Evolutionary conservation across 2,797 vertebrate genomes (phyloP).

Genomic region (Ataeniobius toweri): DNA sequence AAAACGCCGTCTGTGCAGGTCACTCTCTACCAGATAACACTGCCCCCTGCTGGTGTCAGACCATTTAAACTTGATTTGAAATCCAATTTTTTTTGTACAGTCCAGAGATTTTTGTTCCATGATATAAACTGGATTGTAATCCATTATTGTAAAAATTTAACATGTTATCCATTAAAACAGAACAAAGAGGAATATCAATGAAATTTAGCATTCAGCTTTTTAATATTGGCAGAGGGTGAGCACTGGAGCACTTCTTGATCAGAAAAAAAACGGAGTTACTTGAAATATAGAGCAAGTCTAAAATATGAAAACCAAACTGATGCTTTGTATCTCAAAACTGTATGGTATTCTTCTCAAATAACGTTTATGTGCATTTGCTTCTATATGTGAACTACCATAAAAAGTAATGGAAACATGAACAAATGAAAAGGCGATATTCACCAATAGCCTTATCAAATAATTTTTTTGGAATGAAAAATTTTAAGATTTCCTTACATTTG

Average conservation of each 20-base stretch:
- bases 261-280: background rate
- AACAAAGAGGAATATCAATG: background rate
- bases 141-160: background rate
- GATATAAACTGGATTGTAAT: background rate
- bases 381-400: background rate
- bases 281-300: background rate
- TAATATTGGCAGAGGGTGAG: background rate
- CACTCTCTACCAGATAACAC: constrained; percentile 61
- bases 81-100: background rate
- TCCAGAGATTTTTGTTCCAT: background rate
- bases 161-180: background rate
- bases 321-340: background rate
- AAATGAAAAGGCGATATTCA: constrained; percentile 18
- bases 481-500: constrained; percentile 30
- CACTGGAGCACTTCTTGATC: background rate
- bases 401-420: background rate
- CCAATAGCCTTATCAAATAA: constrained; percentile 61
- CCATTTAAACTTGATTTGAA: constrained; percentile 24
- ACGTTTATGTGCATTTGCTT: background rate
- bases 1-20: constrained; percentile 48
- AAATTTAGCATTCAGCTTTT: constrained; percentile 1
- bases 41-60: constrained; percentile 72
- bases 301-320: background rate
- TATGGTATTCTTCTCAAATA: background rate
- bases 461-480: constrained; percentile 12